phyloP scores from a whole-genome alignment of 2,113 vertebrate species.

The Hystrix cristata region DNA sequence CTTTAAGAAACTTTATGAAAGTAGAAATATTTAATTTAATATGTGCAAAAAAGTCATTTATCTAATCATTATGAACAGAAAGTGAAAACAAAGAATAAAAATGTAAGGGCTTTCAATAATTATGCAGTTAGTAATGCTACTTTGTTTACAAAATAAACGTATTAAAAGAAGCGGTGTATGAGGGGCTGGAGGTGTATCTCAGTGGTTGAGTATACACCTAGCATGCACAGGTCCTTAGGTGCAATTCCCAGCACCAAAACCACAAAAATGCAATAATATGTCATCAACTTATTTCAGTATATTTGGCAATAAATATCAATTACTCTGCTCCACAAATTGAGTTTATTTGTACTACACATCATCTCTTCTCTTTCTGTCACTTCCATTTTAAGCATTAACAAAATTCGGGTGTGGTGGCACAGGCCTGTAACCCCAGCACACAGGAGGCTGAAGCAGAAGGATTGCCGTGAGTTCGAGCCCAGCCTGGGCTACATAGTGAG shows the following conservation, averaged over 20 bases:
- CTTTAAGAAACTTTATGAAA: conserved; percentile 33
- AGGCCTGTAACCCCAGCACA: not conserved
- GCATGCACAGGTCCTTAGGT: not conserved
- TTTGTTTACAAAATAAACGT: not conserved
- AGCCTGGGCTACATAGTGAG: not conserved
- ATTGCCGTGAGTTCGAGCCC: not conserved
- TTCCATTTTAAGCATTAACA: conserved; percentile 56
- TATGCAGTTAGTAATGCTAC: not conserved
- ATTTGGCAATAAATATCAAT: not conserved
- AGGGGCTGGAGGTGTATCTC: not conserved
- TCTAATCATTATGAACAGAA: not conserved
- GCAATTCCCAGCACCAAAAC: not conserved
- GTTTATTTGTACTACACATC: not conserved
- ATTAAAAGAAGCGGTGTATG: not conserved
- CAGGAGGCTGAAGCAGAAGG: not conserved
- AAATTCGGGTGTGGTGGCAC: not conserved
- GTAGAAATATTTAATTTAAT: not conserved
- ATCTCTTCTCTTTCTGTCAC: not conserved
- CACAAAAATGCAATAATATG: not conserved
- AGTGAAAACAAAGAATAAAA: not conserved
- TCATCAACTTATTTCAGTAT: conserved; percentile 45
- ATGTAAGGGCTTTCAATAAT: not conserved
- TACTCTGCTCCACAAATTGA: conserved; percentile 7
- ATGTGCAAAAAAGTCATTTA: not conserved
- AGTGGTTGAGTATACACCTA: not conserved